Percentiles rank a stretch among this genome's conserved stretches.
Conservation (phyloP, 2,888 invertebrate species). For the Dryocosmus kuriphilus region DNA sequence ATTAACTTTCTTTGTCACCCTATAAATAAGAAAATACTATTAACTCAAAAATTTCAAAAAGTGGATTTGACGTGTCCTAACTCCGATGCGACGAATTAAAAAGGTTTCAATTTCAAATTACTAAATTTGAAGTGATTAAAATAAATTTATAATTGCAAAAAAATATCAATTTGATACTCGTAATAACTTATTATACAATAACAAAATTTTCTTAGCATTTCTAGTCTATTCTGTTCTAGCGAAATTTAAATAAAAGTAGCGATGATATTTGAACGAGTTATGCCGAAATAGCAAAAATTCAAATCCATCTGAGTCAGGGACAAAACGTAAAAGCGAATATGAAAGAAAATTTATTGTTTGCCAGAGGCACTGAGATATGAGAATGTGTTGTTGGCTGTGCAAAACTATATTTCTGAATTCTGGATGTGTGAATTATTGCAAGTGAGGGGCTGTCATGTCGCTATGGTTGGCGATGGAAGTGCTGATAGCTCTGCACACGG, state of each 20-base stretch:
- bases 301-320: slow-evolving; percentile 6
- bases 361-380: slow-evolving; percentile 22
- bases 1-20: no score
- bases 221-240: no score
- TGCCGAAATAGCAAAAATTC: slow-evolving; percentile 19
- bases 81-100: no score
- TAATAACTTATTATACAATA: no score
- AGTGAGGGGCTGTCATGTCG: slow-evolving; percentile 25
- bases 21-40: no score
- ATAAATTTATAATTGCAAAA: no score
- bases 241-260: neutral
- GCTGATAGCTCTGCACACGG: slow-evolving; percentile 30
- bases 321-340: slow-evolving; percentile 11
- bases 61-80: no score
- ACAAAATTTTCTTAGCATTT: no score
- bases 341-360: slow-evolving; percentile 26
- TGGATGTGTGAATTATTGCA: slow-evolving; percentile 36
- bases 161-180: no score
- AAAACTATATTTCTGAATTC: slow-evolving; percentile 35
- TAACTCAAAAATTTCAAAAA: no score
- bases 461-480: slow-evolving; percentile 21
- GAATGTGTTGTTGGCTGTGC: slow-evolving; percentile 5
- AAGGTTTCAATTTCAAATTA: no score
- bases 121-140: no score
- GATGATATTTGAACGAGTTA: neutral